These are phyloP conservation scores for Eristalis intricaria DNA, from an alignment of 2,888 invertebrate genomes.

Conservation along the genomic window DNA sequence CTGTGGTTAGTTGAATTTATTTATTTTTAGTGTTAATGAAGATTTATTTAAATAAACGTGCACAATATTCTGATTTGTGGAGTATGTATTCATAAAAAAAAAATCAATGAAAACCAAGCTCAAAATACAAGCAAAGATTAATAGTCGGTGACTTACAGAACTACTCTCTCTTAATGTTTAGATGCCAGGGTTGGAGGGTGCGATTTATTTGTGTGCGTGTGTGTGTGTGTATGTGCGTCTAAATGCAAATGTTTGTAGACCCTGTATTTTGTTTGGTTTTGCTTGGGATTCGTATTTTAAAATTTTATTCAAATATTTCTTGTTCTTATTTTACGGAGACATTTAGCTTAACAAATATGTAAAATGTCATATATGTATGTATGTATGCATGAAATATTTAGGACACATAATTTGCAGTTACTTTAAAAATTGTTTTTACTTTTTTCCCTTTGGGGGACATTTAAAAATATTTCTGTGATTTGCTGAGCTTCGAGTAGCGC, in stretches of 20 bases:
- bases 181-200: not conserved
- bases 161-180: not conserved
- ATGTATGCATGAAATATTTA: conserved; percentile 39
- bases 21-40: not conserved
- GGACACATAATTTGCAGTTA: conserved; percentile 27
- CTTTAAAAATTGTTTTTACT: conserved; percentile 5
- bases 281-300: not conserved
- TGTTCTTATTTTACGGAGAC: not conserved
- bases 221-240: not conserved
- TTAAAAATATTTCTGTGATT: conserved; percentile 78
- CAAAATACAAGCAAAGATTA: conserved; percentile 22
- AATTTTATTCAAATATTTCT: not conserved
- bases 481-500: conserved; percentile 74
- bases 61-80: conserved; percentile 12
- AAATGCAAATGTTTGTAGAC: conserved; percentile 28
- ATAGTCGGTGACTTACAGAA: conserved; percentile 27
- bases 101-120: conserved; percentile 1
- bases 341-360: conserved; percentile 5
- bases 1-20: not conserved
- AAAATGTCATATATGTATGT: not conserved
- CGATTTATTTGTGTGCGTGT: conserved; percentile 6
- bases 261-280: conserved; percentile 38
- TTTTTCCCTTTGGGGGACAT: conserved; percentile 42
- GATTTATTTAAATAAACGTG: conserved; percentile 34
- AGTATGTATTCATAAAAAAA: conserved; percentile 1